Conservation (phyloP, 2,113 vertebrate species). For the Thalassoma bifasciatum region DNA sequence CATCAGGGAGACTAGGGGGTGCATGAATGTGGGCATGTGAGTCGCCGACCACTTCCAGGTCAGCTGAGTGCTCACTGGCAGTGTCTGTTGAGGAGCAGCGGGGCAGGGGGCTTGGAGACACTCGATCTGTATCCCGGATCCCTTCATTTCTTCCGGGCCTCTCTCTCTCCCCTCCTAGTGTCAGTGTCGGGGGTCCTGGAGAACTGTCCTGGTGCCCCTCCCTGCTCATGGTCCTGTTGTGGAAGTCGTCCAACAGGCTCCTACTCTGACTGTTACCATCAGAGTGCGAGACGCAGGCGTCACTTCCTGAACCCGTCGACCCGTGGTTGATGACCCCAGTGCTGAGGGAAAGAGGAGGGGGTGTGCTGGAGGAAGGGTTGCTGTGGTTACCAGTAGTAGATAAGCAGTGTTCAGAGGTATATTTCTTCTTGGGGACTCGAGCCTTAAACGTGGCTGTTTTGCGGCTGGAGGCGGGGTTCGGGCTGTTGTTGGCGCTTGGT, state of each 20-base stretch:
- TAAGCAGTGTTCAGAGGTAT: slow-evolving; percentile 86
- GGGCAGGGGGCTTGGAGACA: slow-evolving; percentile 76
- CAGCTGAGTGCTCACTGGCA: slow-evolving; percentile 91
- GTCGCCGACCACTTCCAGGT: slow-evolving; percentile 82
- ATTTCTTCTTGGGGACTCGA: slow-evolving; percentile 91
- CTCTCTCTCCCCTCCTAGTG: slow-evolving; percentile 55
- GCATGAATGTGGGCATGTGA: slow-evolving; percentile 17
- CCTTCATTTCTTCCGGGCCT: slow-evolving; percentile 53
- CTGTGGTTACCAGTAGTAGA: slow-evolving; percentile 71
- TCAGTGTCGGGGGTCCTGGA: slow-evolving; percentile 67
- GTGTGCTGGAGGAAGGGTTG: slow-evolving; percentile 65
- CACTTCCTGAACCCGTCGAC: slow-evolving; percentile 51
- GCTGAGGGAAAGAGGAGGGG: slow-evolving; percentile 56
- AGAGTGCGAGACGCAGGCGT: slow-evolving; percentile 38
- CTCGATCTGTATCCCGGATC: slow-evolving; percentile 57
- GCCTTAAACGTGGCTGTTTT: slow-evolving; percentile 94
- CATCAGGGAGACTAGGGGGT: slow-evolving; percentile 61
- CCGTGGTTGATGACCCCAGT: slow-evolving; percentile 50
- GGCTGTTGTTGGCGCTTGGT: slow-evolving; percentile 83
- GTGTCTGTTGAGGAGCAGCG: slow-evolving; percentile 94
- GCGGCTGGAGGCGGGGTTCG: slow-evolving; percentile 83
- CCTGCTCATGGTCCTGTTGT: slow-evolving; percentile 27
- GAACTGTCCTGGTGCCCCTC: slow-evolving; percentile 54
- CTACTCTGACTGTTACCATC: slow-evolving; percentile 49
- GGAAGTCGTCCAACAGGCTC: slow-evolving; percentile 60